Evolutionary conservation across 2,113 vertebrate species (phyloP), one percentile per base, ranked within the genome.

Genomic region (Hipposideros armiger): DNA sequence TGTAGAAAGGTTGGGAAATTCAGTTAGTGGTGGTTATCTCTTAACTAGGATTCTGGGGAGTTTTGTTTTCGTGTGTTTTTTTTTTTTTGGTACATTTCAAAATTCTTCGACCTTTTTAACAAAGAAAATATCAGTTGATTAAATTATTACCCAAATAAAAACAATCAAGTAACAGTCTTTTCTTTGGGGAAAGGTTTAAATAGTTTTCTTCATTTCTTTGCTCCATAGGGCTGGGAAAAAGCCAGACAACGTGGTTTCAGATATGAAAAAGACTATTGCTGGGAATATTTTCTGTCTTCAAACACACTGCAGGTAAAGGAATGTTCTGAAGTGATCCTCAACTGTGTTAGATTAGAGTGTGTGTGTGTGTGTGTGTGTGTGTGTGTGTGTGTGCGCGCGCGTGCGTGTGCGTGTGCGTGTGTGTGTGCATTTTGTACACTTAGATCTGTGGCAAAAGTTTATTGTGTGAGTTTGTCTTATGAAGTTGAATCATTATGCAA

Each of bases 201-300:
- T 81, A 47, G 15, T 77, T 80, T 81, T 81, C 15, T 89, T 88
- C 20, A 14, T 94, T 73, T 80, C 13, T 90, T 87, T 88, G 47
- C 32, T 92, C 87, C 28, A 28, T 72, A 99, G 99, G 99, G 99
- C 95, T 99, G 99, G 99, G 99, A 99, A 88, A 99, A 99, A 84
- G 99, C 99, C 0, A 99, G 99, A 40, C 97, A 97, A 0, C 98
- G 98, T 47, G 99, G 99, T 13, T 98, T 98, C 98, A 98, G 99
- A 97, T 98, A 96, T 24, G 99, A 99, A 98, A 99, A 98, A 73
- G 99, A 99, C 36, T 99, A 98, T 96, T 99, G 99, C 98, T 99
- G 99, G 99, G 99, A 99, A 0, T 99, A 99, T 97, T 99, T 99
- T 97, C 98, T 99, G 54, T 99, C 99, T 95, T 98, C 99, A 92